Conservation (phyloP, 2,888 invertebrate species). For the Nephrocerus scutellatus region DNA sequence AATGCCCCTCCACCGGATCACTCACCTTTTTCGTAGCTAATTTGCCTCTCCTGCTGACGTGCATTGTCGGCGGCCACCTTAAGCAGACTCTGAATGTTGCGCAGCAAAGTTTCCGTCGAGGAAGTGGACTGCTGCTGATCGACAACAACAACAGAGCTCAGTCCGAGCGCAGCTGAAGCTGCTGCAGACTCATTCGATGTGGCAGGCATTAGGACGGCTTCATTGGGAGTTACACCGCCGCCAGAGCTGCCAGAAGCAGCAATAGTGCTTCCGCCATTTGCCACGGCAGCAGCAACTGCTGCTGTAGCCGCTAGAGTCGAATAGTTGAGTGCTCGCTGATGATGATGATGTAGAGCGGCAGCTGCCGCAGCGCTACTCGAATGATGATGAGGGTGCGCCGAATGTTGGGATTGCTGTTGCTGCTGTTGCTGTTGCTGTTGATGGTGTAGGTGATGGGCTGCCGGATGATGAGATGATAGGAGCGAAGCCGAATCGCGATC, state of each 20-base stretch:
- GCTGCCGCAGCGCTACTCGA: conserved; percentile 27
- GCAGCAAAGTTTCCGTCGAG: conserved; percentile 86
- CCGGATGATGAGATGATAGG: conserved; percentile 34
- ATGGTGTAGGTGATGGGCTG: conserved; percentile 22
- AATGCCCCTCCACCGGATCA: too few relatives aligned
- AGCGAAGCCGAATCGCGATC: too few relatives aligned
- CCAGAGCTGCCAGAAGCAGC: conserved; percentile 28
- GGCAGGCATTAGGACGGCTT: conserved; percentile 34
- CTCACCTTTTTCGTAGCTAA: conserved; percentile 94
- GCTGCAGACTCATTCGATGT: conserved; percentile 38
- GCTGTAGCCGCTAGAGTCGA: conserved; percentile 64
- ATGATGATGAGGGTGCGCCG: conserved; percentile 24
- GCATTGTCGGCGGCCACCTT: conserved; percentile 98
- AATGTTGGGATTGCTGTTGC: conserved; percentile 22
- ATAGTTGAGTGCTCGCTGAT: conserved; percentile 71
- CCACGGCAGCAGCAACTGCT: conserved; percentile 49
- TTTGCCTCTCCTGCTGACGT: conserved; percentile 90
- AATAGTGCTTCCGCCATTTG: conserved; percentile 31
- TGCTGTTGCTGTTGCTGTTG: conserved; percentile 18
- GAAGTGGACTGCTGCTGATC: conserved; percentile 42
- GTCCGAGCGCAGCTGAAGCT: conserved; percentile 38
- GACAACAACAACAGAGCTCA: conserved; percentile 43
- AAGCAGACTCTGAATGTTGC: conserved; percentile 91
- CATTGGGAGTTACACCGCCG: conserved; percentile 40
- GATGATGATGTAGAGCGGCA: conserved; percentile 43